Evolutionary conservation across 2,113 vertebrate species (phyloP), one percentile per base, ranked within the genome.

Genomic region (Lethenteron camtschaticum): DNA sequence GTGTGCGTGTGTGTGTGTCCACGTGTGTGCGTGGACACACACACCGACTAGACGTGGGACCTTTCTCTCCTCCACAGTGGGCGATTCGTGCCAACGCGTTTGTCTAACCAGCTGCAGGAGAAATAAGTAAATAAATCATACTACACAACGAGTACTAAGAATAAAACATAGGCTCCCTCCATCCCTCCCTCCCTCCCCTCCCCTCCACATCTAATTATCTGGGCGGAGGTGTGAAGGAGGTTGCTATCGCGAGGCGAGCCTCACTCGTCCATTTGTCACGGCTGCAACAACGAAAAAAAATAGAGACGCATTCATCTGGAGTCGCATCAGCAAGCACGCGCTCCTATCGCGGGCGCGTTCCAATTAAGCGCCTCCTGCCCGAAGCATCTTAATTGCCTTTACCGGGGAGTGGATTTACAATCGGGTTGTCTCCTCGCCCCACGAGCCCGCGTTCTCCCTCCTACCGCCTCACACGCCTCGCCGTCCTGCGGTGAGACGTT

Each of bases 321-420:
- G 60, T 66, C 60, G 60, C 60, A 66, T 66, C 60, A 66, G 60
- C 20, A 66, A 66, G 10, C 60, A 66, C 60, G 60, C 60, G 60
- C 14, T 66, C 20, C 20, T 20, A 66, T 66, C 60, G 20, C 60
- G 60, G 60, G 8, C 60, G 60, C 60, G n/a, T 66, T 66, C 60
- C 60, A 66, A 66, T 66, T 66, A 66, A 66, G 20, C 60, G 14
- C 60, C 20, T 66, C 60, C 20, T 66, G 41, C 41, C 60, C 60
- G 20, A 16, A 16, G 14, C 60, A 8, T 66, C 60, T 66, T 66
- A 66, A 66, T 66, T 66, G 60, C 60, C 60, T 63, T 18, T 66
- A 20, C 60, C n/a, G n/a, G 20, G 60, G 20, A 66, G 60, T 20
- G 60, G 60, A 66, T 66, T 66, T 66, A 66, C 60, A 66, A 16